phyloP scores from a whole-genome alignment of 1,140 invertebrate genomes.

The Gerris buenoi region DNA sequence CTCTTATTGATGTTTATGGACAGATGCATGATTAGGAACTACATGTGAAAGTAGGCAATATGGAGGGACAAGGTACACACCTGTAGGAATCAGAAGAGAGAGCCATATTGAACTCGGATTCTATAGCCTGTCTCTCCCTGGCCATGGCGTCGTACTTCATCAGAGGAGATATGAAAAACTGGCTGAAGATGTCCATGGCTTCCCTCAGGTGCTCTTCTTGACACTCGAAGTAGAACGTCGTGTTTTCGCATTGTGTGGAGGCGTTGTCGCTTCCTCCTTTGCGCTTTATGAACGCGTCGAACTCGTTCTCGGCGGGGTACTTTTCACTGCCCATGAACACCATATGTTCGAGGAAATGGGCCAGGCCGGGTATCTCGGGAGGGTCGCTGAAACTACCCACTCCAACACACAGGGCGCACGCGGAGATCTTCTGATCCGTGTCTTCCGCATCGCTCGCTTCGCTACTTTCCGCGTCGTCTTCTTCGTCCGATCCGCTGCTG shows the following conservation, averaged over 20 bases:
- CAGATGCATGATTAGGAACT: too few relatives aligned
- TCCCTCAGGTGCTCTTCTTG: slow-evolving; percentile 56
- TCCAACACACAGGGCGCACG: slow-evolving; percentile 49
- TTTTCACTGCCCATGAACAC: slow-evolving; percentile 55
- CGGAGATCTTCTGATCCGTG: slow-evolving; percentile 36
- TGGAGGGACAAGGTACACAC: background rate
- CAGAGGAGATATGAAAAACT: slow-evolving; percentile 76
- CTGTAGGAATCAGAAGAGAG: slow-evolving; percentile 47
- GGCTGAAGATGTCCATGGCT: slow-evolving; percentile 71
- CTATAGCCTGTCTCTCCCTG: slow-evolving; percentile 78
- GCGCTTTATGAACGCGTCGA: slow-evolving; percentile 33
- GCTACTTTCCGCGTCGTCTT: background rate
- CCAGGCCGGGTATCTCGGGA: slow-evolving; percentile 62
- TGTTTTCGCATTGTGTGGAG: slow-evolving; percentile 58
- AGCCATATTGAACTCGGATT: slow-evolving; percentile 74
- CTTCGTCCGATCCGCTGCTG: background rate
- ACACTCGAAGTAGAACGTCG: slow-evolving; percentile 76
- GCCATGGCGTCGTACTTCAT: slow-evolving; percentile 75
- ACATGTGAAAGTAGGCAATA: too few relatives aligned
- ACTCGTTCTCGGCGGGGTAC: slow-evolving; percentile 38
- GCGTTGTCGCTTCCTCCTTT: slow-evolving; percentile 37
- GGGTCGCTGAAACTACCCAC: slow-evolving; percentile 44
- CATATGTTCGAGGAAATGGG: slow-evolving; percentile 93
- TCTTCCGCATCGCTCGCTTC: slow-evolving; percentile 4
- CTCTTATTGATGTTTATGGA: too few relatives aligned